Evolutionary conservation across 2,113 vertebrate species (phyloP), one percentile per base, ranked within the genome.

Genomic region (Thymallus thymallus): DNA sequence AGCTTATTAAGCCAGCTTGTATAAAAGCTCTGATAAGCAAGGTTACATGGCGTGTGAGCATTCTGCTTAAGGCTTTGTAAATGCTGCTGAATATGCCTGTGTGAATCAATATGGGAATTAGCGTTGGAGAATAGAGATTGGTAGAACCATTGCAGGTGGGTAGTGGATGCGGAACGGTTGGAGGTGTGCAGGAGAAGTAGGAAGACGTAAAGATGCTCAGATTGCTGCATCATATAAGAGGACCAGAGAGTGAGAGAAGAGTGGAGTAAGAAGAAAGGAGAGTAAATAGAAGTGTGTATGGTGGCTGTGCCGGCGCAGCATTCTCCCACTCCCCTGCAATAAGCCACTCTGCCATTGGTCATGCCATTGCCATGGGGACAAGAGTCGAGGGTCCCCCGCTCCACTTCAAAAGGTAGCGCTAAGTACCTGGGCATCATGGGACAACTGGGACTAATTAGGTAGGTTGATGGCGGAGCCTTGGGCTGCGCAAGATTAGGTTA

Each of bases 361-460:
- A 76, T 77, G 73, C 73, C 60, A 90, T 92, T 92, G 86, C 89
- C 88, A 91, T 91, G 88, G 89, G 83, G 89, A 92, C 85, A 79
- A 67, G 78, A 85, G 76, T 81, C 72, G 73, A 85, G 83, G 84
- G 78, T 74, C 75, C 62, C 32, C 73, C 48, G 68, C 41, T 69
- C 76, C 71, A 74, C 58, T 73, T 85, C 70, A 79, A 80, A 82
- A 73, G 71, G 76, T 72, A 74, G 79, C 26, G 35, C 69, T 70
- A 41, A 80, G 79, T 24, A 65, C 69, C 35, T 48, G 48, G 48
- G 78, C 35, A 7, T 84, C 77, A 74, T 60, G 76, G 75, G 77
- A 76, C 30, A 80, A 46, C 30, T 62, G 70, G 68, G 79, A 63
- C 69, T 58, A 69, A 73, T 75, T 71, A 79, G 69, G 35, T 63